Percentiles rank a stretch among this genome's conserved stretches.
Conservation (phyloP, 2,888 invertebrate species). For the Sesia bembeciformis region DNA sequence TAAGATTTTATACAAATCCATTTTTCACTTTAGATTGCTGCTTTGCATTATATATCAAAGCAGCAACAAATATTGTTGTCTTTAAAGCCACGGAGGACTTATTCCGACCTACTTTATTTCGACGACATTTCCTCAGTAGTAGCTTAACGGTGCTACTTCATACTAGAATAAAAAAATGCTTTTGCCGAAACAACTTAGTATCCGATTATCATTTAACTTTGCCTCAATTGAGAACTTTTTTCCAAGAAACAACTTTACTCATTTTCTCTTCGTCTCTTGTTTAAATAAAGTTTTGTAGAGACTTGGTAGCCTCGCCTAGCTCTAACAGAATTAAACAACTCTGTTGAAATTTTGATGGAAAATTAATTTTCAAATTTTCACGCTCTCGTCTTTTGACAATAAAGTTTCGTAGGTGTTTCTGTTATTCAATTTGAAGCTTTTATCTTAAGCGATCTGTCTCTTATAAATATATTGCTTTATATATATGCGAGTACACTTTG, state of each 20-base stretch:
- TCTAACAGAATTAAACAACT: constrained; percentile 53
- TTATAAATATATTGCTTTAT: too few relatives aligned
- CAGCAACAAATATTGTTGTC: too few relatives aligned
- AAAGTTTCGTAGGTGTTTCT: background rate
- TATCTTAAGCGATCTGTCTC: background rate
- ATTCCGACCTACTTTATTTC: too few relatives aligned
- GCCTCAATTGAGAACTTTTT: constrained; percentile 47
- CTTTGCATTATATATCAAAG: too few relatives aligned
- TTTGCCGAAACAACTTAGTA: constrained; percentile 17
- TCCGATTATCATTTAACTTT: constrained; percentile 50
- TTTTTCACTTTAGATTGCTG: too few relatives aligned
- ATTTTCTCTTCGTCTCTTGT: constrained; percentile 59
- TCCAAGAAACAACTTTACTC: constrained; percentile 55
- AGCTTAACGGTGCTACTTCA: too few relatives aligned
- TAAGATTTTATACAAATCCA: too few relatives aligned
- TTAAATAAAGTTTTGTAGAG: constrained; percentile 49
- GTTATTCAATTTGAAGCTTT: background rate
- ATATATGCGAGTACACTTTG: background rate
- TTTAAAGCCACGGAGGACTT: too few relatives aligned
- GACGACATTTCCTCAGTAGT: too few relatives aligned
- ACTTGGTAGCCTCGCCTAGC: constrained; percentile 39
- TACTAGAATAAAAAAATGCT: background rate
- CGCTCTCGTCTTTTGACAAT: constrained; percentile 7
- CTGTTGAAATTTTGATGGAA: constrained; percentile 45
- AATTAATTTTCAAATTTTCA: constrained; percentile 31